A percentile compares a stretch with the other conserved stretches of the same genome.
These are phyloP conservation scores for Rhagoletis pomonella DNA, from an alignment of 1,140 invertebrate species.

Conservation along the genomic window DNA sequence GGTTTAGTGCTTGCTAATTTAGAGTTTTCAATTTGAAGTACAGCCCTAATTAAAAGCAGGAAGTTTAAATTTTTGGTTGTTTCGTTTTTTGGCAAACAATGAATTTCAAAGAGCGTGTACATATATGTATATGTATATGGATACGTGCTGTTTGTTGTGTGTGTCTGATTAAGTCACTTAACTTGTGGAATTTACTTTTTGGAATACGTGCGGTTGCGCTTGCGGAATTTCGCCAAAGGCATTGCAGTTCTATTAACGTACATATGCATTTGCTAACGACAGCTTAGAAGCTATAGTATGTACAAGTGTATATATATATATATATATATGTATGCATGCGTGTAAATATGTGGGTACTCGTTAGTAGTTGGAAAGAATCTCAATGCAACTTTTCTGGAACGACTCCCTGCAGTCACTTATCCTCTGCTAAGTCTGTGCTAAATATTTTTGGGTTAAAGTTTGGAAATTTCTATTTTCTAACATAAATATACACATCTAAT, in stretches of 20 bases:
- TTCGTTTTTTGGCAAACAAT: conserved; percentile 13
- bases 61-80: conserved; percentile 1
- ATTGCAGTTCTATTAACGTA: not conserved
- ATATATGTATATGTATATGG: not conserved
- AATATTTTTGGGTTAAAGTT: too few species aligned
- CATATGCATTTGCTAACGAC: not conserved
- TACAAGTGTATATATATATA: too few species aligned
- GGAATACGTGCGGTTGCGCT: not conserved
- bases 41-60: not conserved
- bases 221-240: conserved; percentile 19
- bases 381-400: too few species aligned
- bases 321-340: too few species aligned
- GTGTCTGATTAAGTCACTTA: conserved; percentile 14
- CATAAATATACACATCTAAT: too few species aligned
- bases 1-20: too few species aligned
- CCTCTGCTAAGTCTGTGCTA: too few species aligned
- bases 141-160: not conserved
- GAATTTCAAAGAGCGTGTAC: not conserved
- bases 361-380: too few species aligned
- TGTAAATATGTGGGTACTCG: too few species aligned
- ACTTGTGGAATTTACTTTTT: not conserved
- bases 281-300: not conserved
- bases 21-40: not conserved
- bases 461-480: too few species aligned
- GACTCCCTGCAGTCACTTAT: too few species aligned